Evolutionary conservation across 2,888 invertebrate genomes (phyloP).

Genomic region (Selenia dentaria): DNA sequence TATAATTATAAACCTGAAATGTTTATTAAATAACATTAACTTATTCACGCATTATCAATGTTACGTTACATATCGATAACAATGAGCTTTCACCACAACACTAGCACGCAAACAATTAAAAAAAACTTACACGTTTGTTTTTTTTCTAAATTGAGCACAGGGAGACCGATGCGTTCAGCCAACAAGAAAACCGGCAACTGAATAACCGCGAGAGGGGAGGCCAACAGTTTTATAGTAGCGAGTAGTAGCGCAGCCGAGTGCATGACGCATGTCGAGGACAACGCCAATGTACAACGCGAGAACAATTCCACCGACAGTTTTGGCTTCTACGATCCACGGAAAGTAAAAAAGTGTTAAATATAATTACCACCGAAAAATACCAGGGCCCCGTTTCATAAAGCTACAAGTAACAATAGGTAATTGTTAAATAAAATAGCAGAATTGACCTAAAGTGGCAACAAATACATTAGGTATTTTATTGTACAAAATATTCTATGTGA

Average conservation of each 20-base stretch:
- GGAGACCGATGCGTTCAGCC: constrained; percentile 36
- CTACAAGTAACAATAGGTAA: too few species aligned
- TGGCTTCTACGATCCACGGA: constrained; percentile 7
- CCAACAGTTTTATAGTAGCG: constrained; percentile 52
- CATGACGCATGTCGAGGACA: constrained; percentile 52
- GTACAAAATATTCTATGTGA: too few species aligned
- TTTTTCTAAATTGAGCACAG: constrained; percentile 39
- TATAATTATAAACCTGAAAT: too few species aligned
- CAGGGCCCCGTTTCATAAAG: too few species aligned
- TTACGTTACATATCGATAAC: constrained; percentile 7
- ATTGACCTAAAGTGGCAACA: too few species aligned
- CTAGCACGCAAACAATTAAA: constrained; percentile 5
- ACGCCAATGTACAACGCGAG: too few species aligned
- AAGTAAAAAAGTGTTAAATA: too few species aligned
- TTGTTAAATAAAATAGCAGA: too few species aligned
- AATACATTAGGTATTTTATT: too few species aligned
- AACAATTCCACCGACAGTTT: constrained; percentile 35
- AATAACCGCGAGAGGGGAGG: constrained; percentile 59
- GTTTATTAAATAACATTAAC: too few species aligned
- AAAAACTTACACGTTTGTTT: constrained; percentile 51
- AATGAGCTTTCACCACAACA: constrained; percentile 5
- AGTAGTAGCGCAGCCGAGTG: constrained; percentile 24
- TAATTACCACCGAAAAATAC: too few species aligned
- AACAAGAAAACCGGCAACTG: constrained; percentile 42
- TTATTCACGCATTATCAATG: too few species aligned